A percentile compares a stretch with the other conserved stretches of the same genome.
Evolutionary conservation across 2,113 vertebrate genomes (phyloP).

Genomic region (Corythaixoides concolor): DNA sequence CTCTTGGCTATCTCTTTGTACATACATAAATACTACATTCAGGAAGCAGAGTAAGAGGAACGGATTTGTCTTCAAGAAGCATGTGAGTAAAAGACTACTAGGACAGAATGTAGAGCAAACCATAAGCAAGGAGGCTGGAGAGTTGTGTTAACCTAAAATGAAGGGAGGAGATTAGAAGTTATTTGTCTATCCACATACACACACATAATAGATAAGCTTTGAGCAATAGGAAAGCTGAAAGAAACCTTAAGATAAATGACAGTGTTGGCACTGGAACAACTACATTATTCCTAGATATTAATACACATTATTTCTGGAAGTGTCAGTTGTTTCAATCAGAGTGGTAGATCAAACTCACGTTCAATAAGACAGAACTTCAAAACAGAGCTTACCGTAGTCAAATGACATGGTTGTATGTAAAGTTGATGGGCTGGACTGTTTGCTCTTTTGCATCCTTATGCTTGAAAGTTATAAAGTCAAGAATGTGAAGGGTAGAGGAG

Average conservation of each 20-base stretch:
- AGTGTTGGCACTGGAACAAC: not conserved
- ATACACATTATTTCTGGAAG: not conserved
- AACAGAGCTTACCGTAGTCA: not conserved
- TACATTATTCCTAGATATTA: not conserved
- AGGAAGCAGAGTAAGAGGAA: not conserved
- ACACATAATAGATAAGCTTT: not conserved
- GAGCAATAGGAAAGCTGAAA: not conserved
- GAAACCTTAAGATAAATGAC: not conserved
- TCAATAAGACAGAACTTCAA: not conserved
- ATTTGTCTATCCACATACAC: not conserved
- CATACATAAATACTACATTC: not conserved
- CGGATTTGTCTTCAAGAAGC: not conserved
- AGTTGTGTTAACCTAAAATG: not conserved
- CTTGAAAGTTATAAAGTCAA: not conserved
- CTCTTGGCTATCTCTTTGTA: not conserved
- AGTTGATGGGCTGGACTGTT: not conserved
- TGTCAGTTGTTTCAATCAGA: not conserved
- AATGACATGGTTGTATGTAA: not conserved
- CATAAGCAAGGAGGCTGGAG: not conserved
- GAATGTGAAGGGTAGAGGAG: not conserved
- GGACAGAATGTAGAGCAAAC: not conserved
- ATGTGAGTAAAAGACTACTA: not conserved
- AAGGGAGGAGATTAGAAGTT: not conserved
- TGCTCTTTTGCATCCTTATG: not conserved
- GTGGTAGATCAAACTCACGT: not conserved